phyloP scores from a whole-genome alignment of 2,797 vertebrate genomes.

The Limosa lapponica region DNA sequence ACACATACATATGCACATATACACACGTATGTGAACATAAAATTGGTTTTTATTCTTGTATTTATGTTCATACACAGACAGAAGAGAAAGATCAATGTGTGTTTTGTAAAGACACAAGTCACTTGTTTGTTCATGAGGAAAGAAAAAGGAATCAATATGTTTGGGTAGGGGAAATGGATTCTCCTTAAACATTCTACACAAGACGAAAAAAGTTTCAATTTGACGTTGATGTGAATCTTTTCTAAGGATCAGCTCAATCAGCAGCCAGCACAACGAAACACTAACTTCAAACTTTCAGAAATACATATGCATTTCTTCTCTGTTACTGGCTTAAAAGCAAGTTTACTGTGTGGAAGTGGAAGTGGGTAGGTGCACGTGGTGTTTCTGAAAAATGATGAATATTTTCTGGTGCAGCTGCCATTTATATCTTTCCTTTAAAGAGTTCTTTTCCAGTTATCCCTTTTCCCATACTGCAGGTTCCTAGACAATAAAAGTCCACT shows the following conservation, averaged over 20 bases:
- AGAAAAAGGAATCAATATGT: background rate
- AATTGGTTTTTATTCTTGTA: background rate
- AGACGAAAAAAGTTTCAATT: background rate
- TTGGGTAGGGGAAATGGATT: constrained; percentile 11
- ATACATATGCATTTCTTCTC: background rate
- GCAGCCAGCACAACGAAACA: background rate
- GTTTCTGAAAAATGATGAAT: background rate
- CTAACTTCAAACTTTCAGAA: background rate
- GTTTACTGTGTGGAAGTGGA: background rate
- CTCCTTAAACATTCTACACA: background rate
- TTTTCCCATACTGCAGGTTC: background rate
- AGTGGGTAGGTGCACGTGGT: rapidly evolving
- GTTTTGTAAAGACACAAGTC: background rate
- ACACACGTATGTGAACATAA: background rate
- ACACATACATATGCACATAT: background rate
- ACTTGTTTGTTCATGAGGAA: background rate
- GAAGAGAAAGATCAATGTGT: background rate
- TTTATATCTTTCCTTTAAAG: background rate
- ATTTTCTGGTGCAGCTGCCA: background rate
- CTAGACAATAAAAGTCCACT: background rate
- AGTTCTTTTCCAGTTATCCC: background rate
- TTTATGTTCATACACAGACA: background rate
- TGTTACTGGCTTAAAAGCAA: background rate
- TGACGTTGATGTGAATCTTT: background rate
- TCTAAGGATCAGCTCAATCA: background rate